Base-by-base conservation (phyloP, 2,888 invertebrate species). In the Dicyrtomina minuta region DNA sequence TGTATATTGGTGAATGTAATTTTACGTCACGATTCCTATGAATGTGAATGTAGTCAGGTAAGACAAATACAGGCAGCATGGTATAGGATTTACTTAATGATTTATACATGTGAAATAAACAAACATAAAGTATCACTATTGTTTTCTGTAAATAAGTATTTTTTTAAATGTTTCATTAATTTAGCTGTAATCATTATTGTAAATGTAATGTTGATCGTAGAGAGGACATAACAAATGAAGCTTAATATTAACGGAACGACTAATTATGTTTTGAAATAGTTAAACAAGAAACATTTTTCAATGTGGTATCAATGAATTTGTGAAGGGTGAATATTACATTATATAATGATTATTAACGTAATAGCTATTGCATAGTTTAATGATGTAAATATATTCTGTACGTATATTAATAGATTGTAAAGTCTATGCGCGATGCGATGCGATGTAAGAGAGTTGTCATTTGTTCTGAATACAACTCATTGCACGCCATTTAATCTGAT, bases 401-500 rank as follows among this genome's bases (percentile, higher is more conserved):
- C 2, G 46, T 20, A 33, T 33, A n/a, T n/a, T n/a, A n/a, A n/a
- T n/a, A 41, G 33, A 41, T 15, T 26, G 55, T 59, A n/a, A 60
- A 41, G 24, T 41, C 17, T 17, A 17, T 33, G 44, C 43, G 44
- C 43, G 22, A 44, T 43, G 24, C 24, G 22, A 49, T 22, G 12
- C 15, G 22, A n/a, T 43, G 43, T 51, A 20, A 24, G 24, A 51
- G 12, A 12, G 13, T 22, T 20, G 51, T 51, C 17, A 51, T 51
- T 51, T 51, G 3, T 12, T 17, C 56, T 13, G 26, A 56, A 62
- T 61, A 13, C 61, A 61, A 20, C 24, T 26, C 13, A 24, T 41
- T 39, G 15, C 61, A 61, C 62, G 49, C 51, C 26, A 26, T 46
- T 49, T 62, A 49, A 26, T 62, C 62, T 62, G 62, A 62, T 62